Conservation (phyloP, 2,888 invertebrate genomes). For the Drosophila seclusa region DNA sequence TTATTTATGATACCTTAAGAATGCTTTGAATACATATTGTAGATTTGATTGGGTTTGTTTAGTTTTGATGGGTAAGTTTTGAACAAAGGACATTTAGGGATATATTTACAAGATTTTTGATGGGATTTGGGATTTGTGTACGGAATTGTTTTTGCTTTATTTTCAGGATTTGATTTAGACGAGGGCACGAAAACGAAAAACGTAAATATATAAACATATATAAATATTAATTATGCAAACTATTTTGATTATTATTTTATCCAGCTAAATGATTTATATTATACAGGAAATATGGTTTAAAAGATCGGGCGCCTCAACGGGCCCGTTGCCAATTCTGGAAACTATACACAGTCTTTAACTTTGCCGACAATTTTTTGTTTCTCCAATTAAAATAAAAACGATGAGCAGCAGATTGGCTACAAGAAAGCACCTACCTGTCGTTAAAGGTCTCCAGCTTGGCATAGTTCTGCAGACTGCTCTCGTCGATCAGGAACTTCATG, state of each 20-base stretch:
- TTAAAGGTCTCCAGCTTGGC: constrained; percentile 98
- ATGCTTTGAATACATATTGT: constrained; percentile 33
- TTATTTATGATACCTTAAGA: constrained; percentile 34
- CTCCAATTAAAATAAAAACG: constrained; percentile 32
- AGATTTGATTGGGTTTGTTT: constrained; percentile 52
- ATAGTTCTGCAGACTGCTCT: constrained; percentile 98
- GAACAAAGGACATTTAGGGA: constrained; percentile 82
- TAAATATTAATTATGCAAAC: constrained; percentile 81
- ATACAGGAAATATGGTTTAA: constrained; percentile 52
- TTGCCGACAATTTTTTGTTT: constrained; percentile 23
- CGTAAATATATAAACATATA: constrained; percentile 78
- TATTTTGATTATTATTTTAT: constrained; percentile 74
- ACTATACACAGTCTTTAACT: constrained; percentile 54
- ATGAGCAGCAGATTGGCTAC: constrained; percentile 58
- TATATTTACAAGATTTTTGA: constrained; percentile 69
- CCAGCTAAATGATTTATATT: constrained; percentile 66
- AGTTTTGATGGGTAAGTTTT: constrained; percentile 58
- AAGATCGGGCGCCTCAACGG: constrained; percentile 29
- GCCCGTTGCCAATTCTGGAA: constrained; percentile 64
- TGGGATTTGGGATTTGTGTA: constrained; percentile 60
- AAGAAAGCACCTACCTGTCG: constrained; percentile 92
- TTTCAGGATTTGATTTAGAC: constrained; percentile 80
- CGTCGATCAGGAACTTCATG: constrained; percentile 99
- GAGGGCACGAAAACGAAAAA: constrained; percentile 84
- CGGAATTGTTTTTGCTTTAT: constrained; percentile 60